Evolutionary conservation across 2,888 invertebrate species (phyloP).

Genomic region (Chirona hameri): DNA sequence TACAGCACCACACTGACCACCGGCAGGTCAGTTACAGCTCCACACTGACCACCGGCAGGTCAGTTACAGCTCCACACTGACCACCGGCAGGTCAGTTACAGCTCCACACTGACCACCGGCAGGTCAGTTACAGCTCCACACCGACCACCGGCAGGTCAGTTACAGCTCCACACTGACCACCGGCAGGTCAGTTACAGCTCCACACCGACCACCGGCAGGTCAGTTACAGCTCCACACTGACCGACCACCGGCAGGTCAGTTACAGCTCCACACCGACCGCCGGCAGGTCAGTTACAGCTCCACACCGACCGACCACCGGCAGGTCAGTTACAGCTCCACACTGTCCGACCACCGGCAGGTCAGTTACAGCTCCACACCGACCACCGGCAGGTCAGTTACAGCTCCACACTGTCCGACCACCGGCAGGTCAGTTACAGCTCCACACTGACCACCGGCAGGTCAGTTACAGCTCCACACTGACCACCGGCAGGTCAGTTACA

Average conservation of each 20-base stretch:
- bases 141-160: slow-evolving; percentile 55
- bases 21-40: slow-evolving; percentile 31
- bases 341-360: slow-evolving; percentile 34
- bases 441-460: slow-evolving; percentile 28
- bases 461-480: slow-evolving; percentile 30
- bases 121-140: slow-evolving; percentile 30
- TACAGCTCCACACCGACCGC: slow-evolving; percentile 13
- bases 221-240: too few relatives aligned
- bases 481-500: slow-evolving; percentile 33
- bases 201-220: too few relatives aligned
- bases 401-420: background rate
- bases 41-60: too few relatives aligned
- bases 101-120: slow-evolving; percentile 28
- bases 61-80: background rate
- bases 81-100: slow-evolving; percentile 32
- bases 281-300: slow-evolving; percentile 24
- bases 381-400: too few relatives aligned
- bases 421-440: slow-evolving; percentile 31
- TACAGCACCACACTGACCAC: slow-evolving; percentile 32
- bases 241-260: slow-evolving; percentile 32
- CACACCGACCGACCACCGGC: slow-evolving; percentile 50
- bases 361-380: background rate
- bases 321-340: slow-evolving; percentile 49
- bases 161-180: slow-evolving; percentile 32
- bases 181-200: slow-evolving; percentile 31